Conservation (phyloP, 2,113 vertebrate genomes). For the Nothocercus nigrocapillus region DNA sequence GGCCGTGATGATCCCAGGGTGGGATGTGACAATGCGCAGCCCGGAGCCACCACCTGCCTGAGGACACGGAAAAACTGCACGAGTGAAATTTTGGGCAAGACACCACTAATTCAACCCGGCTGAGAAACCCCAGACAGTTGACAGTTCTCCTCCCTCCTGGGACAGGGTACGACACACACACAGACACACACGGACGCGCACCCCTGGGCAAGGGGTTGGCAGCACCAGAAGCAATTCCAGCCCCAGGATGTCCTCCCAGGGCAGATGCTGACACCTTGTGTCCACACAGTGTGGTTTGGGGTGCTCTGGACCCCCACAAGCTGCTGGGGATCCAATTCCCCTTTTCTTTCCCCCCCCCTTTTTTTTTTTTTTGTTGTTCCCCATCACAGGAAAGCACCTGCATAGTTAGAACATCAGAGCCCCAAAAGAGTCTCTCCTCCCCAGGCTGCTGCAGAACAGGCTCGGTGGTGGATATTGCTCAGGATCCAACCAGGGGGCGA, state of each 20-base stretch:
- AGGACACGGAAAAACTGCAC: not conserved
- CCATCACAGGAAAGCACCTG: constrained; percentile 25
- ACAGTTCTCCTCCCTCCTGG: constrained; percentile 18
- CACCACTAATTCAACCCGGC: not conserved
- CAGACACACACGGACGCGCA: constrained; percentile 45
- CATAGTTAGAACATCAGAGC: constrained; percentile 24
- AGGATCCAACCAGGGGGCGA: not conserved
- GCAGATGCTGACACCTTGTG: constrained; percentile 60
- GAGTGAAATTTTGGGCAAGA: not conserved
- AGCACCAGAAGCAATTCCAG: constrained; percentile 56
- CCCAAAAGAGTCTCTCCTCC: not conserved
- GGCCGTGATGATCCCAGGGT: not conserved
- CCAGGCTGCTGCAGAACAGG: not conserved
- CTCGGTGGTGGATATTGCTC: constrained; percentile 15
- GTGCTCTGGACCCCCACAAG: constrained; percentile 2
- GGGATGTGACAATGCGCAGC: not conserved
- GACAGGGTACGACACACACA: constrained; percentile 1
- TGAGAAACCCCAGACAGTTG: not conserved
- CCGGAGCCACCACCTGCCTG: not conserved
- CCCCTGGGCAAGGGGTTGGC: constrained; percentile 38
- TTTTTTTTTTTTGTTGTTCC: not conserved
- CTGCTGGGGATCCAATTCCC: not conserved
- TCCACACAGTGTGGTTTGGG: constrained; percentile 63
- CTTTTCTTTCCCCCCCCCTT: not conserved
- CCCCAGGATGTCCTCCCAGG: not conserved